Conservation (phyloP, 2,888 invertebrate genomes). For the Oscheius sp. region DNA sequence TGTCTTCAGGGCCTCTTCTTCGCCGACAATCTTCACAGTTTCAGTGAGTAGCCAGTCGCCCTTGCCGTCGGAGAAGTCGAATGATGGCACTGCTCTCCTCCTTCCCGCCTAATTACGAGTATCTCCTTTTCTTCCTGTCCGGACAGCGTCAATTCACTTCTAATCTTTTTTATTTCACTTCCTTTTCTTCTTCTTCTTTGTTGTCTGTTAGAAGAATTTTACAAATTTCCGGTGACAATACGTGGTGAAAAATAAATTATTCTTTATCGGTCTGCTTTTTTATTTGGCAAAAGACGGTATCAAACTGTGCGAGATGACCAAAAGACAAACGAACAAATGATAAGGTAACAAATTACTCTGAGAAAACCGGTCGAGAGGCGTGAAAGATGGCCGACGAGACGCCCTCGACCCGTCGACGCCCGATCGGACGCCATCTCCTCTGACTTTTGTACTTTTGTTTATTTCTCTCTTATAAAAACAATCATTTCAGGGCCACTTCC, state of each 20-base stretch:
- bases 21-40: slow-evolving; percentile 8
- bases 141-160: not conserved
- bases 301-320: too few relatives aligned
- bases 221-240: too few relatives aligned
- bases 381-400: too few relatives aligned
- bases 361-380: too few relatives aligned
- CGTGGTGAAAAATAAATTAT: not conserved
- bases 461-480: too few relatives aligned
- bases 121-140: not conserved
- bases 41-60: slow-evolving; percentile 27
- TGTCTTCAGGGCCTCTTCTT: slow-evolving; percentile 28
- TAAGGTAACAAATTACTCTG: too few relatives aligned
- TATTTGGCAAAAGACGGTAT: too few relatives aligned
- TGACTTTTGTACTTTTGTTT: too few relatives aligned
- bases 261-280: not conserved
- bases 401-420: too few relatives aligned
- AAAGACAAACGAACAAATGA: too few relatives aligned
- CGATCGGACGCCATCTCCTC: too few relatives aligned
- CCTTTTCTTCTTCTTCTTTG: not conserved
- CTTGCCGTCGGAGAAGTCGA: slow-evolving; percentile 14
- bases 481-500: too few relatives aligned
- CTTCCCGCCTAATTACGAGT: slow-evolving; percentile 13
- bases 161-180: not conserved
- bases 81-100: slow-evolving; percentile 16
- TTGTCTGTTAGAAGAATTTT: not conserved